Conservation (phyloP, 2,113 vertebrate genomes). For the Chlamydotis undulata region DNA sequence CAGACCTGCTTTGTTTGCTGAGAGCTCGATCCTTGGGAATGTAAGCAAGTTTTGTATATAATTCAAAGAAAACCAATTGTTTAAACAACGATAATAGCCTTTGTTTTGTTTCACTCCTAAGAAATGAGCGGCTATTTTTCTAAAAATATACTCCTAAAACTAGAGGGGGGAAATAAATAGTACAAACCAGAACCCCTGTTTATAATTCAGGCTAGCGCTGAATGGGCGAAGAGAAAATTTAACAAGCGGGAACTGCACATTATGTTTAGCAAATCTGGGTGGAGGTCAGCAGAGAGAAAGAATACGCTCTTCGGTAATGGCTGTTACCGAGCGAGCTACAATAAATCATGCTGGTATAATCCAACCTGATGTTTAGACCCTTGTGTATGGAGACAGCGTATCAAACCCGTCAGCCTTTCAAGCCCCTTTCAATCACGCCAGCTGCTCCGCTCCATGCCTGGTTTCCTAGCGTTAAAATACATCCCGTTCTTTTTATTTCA, state of each 20-base stretch:
- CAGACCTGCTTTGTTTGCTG: constrained; percentile 67
- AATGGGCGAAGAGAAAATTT: constrained; percentile 59
- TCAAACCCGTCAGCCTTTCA: constrained; percentile 13
- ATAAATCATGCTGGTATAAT: constrained; percentile 46
- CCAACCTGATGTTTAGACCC: constrained; percentile 28
- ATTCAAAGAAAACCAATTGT: constrained; percentile 70
- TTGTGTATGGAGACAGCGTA: not conserved
- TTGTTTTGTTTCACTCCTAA: constrained; percentile 59
- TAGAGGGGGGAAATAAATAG: constrained; percentile 37
- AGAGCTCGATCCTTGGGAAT: constrained; percentile 64
- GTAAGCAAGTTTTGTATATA: constrained; percentile 68
- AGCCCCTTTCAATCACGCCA: not conserved
- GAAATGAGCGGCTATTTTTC: constrained; percentile 47
- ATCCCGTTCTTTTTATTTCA: not conserved
- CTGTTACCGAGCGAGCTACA: not conserved
- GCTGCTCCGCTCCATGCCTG: not conserved
- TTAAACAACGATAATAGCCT: constrained; percentile 64
- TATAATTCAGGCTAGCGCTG: constrained; percentile 50
- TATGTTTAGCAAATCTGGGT: constrained; percentile 57
- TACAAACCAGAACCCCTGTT: constrained; percentile 56
- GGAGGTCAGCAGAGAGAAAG: constrained; percentile 59
- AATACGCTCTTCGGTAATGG: constrained; percentile 8
- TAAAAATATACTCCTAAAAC: constrained; percentile 63
- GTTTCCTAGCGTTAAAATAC: not conserved
- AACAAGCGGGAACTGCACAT: constrained; percentile 26